A percentile compares a stretch with the other conserved stretches of the same genome.
phyloP scores from a whole-genome alignment of 2,888 invertebrate species.

The Hydroisotoma schaefferi region DNA sequence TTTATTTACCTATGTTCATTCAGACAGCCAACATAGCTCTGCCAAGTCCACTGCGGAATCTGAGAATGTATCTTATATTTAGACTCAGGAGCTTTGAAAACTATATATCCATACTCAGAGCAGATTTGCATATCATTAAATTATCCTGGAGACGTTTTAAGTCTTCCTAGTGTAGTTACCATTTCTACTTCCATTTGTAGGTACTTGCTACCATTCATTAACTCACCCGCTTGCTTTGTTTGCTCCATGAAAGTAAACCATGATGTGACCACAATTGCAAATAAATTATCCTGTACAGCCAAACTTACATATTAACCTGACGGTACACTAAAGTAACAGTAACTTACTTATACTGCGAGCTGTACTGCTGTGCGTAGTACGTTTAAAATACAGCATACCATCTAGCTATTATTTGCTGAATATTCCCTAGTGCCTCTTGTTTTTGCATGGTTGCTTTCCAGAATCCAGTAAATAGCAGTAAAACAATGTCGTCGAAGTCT shows the following conservation, averaged over 20 bases:
- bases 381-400: not conserved
- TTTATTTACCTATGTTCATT: no score
- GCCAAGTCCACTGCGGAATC: not conserved
- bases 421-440: not conserved
- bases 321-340: not conserved
- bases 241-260: conserved; percentile 8
- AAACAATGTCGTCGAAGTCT: not conserved
- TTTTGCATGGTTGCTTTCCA: not conserved
- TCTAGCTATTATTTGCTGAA: not conserved
- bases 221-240: not conserved
- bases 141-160: conserved; percentile 8
- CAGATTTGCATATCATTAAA: conserved; percentile 4
- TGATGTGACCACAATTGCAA: conserved; percentile 22
- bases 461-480: not conserved
- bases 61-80: not conserved
- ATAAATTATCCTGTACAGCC: conserved; percentile 30
- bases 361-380: not conserved
- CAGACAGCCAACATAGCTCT: not conserved
- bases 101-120: not conserved
- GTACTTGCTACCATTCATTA: not conserved
- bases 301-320: no score
- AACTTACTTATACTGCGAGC: not conserved
- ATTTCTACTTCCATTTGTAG: not conserved
- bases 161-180: not conserved
- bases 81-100: not conserved